Conservation (phyloP, 2,888 invertebrate genomes). For the Abrostola tripartita region DNA sequence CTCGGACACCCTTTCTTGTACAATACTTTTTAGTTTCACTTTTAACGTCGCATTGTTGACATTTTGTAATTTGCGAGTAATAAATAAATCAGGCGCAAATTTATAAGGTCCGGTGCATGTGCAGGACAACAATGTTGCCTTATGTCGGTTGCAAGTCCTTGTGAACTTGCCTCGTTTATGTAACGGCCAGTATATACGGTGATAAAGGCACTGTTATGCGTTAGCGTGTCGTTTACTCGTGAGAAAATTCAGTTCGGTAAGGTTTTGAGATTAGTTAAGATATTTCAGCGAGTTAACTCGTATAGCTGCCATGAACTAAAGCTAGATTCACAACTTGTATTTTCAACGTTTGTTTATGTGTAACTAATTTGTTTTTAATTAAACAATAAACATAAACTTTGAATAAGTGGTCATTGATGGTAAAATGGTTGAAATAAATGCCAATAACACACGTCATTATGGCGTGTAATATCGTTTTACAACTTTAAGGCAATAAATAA, state of each 20-base stretch:
- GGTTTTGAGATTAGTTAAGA: constrained; percentile 25
- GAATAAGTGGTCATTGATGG: constrained; percentile 82
- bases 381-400: constrained; percentile 82
- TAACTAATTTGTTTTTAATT: constrained; percentile 79
- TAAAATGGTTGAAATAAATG: constrained; percentile 84
- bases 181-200: constrained; percentile 61
- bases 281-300: constrained; percentile 20
- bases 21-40: constrained; percentile 84
- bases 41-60: constrained; percentile 85
- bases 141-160: constrained; percentile 57
- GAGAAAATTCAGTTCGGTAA: constrained; percentile 55
- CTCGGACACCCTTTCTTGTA: constrained; percentile 78
- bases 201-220: constrained; percentile 52
- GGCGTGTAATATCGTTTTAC: constrained; percentile 87
- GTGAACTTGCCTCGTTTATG: constrained; percentile 59
- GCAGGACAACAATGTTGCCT: constrained; percentile 75
- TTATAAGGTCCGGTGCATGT: constrained; percentile 79
- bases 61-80: constrained; percentile 82
- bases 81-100: constrained; percentile 86
- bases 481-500: constrained; percentile 87
- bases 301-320: constrained; percentile 12
- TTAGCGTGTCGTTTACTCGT: constrained; percentile 55
- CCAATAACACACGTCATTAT: constrained; percentile 87
- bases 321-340: constrained; percentile 28
- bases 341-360: constrained; percentile 59